phyloP scores from a whole-genome alignment of 2,113 vertebrate genomes.

The Tiliqua scincoides region DNA sequence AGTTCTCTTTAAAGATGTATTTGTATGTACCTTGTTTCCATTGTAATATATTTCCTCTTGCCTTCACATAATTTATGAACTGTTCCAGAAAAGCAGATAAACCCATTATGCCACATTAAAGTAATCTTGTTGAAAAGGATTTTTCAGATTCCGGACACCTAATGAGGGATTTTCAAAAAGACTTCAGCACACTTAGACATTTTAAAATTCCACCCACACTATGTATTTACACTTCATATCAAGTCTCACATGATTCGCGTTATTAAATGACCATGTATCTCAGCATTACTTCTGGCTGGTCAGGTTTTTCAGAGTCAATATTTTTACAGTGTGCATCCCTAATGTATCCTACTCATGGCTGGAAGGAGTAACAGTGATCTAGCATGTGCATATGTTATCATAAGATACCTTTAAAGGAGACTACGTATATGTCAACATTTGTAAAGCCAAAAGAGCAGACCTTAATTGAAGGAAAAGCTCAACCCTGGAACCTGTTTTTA shows the following conservation, averaged over 20 bases:
- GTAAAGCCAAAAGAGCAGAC: background rate
- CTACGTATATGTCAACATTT: constrained; percentile 14
- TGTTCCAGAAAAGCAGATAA: constrained; percentile 4
- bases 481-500: background rate
- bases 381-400: background rate
- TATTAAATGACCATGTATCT: background rate
- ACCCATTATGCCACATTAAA: constrained; percentile 1
- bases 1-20: background rate
- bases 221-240: background rate
- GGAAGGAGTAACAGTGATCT: background rate
- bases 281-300: background rate
- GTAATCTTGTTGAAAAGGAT: background rate
- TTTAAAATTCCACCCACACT: background rate
- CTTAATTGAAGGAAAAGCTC: background rate
- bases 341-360: background rate
- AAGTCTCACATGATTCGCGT: background rate
- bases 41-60: background rate
- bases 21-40: background rate
- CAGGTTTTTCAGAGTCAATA: constrained; percentile 14
- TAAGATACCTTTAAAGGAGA: constrained; percentile 1
- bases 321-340: background rate
- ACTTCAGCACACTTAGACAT: background rate
- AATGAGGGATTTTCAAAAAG: constrained; percentile 9
- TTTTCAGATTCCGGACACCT: background rate
- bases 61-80: background rate